Conservation (phyloP, 2,888 invertebrate species). For the Choreutis nemorana region DNA sequence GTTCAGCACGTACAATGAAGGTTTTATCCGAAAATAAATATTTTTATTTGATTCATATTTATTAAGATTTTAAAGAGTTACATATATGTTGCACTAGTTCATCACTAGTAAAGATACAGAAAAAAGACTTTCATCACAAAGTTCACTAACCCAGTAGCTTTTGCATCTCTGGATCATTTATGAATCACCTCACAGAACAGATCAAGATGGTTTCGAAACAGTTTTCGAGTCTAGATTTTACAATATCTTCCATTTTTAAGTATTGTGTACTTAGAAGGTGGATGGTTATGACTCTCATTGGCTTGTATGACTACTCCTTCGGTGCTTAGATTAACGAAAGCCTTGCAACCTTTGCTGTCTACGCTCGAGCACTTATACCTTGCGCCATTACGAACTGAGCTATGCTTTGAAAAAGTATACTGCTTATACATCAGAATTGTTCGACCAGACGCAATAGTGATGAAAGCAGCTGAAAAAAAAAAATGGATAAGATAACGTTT, state of each 20-base stretch:
- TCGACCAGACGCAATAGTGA: constrained; percentile 12
- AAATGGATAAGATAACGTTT: constrained; percentile 3
- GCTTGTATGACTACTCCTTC: constrained; percentile 13
- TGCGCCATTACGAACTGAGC: constrained; percentile 10
- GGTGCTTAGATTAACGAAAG: constrained; percentile 15
- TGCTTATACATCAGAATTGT: constrained; percentile 16
- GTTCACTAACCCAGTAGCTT: no score
- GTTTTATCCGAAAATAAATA: no score
- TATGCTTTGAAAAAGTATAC: constrained; percentile 16
- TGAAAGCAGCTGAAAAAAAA: constrained; percentile 11
- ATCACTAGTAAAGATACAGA: no score
- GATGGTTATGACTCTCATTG: constrained; percentile 15
- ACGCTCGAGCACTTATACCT: constrained; percentile 18
- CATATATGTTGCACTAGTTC: no score
- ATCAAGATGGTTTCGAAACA: no score
- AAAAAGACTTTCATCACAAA: no score
- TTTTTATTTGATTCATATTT: no score
- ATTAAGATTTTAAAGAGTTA: no score
- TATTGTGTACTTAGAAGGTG: constrained; percentile 10
- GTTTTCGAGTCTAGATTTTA: no score
- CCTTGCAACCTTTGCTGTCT: constrained; percentile 16
- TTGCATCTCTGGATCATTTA: no score
- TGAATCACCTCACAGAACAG: no score
- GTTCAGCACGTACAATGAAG: no score
- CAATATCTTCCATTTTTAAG: constrained; percentile 9